Conservation (phyloP, 2,797 vertebrate species). For the Molossus alvarezi region DNA sequence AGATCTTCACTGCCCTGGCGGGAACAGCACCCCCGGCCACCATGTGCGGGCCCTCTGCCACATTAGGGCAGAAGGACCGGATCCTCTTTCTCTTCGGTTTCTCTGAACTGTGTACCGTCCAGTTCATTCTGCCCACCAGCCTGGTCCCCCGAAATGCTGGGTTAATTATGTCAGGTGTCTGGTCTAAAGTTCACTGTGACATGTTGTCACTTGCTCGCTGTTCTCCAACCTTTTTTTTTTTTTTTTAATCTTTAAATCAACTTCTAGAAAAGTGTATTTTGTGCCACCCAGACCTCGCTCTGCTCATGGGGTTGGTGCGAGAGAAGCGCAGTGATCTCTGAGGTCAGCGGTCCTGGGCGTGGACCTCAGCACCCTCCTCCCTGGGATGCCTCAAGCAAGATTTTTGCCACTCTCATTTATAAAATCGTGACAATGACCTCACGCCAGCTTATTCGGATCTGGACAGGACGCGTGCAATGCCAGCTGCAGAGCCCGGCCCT, state of each 20-base stretch:
- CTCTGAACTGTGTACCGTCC: not conserved
- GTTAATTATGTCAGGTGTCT: not conserved
- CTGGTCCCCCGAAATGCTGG: not conserved
- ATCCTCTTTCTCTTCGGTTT: not conserved
- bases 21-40: rapidly evolving
- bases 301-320: not conserved
- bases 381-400: not conserved
- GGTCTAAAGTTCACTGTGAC: not conserved
- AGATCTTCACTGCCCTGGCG: not conserved
- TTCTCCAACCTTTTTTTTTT: not conserved
- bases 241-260: not conserved
- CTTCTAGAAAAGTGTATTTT: not conserved
- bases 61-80: not conserved
- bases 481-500: not conserved
- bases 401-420: not conserved
- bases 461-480: rapidly evolving
- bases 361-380: not conserved
- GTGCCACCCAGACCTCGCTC: not conserved
- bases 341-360: not conserved
- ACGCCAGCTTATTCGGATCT: not conserved
- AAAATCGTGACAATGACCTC: not conserved
- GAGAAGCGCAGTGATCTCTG: not conserved
- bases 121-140: not conserved
- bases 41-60: not conserved
- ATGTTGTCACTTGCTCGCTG: not conserved